Evolutionary conservation across 2,797 vertebrate genomes (phyloP), one percentile per base, ranked within the genome.

Genomic region (Arrhamphus sclerolepis): DNA sequence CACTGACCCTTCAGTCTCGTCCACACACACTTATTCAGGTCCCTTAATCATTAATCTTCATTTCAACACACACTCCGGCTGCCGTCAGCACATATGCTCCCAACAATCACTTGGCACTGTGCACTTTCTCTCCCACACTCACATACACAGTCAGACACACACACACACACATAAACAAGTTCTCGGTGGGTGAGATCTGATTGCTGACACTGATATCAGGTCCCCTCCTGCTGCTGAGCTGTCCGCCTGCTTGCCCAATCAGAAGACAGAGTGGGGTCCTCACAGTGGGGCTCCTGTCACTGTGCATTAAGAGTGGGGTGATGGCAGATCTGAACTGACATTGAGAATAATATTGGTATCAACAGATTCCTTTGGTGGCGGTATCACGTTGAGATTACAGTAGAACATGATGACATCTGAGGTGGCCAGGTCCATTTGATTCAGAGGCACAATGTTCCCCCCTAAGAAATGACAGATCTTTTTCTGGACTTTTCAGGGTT

Each of bases 1-100:
- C 14, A 7, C 67, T 82, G 76, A 80, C 86, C 81, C 75, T 56
- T 54, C 63, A 44, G 50, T 77, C 59, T 75, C 49, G 17, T 79
- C 68, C 79, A 55, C 58, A 56, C 82, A 68, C 72, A 72, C 38
- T 42, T 69, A 66, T 61, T 70, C 52, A 44, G 58, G 61, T 73
- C 74, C 59, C 84, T 78, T 21, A 67, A 87, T 89, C 89, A 91
- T 90, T 91, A 86, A 90, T 91, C 89, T 89, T 91, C 83, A 90
- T 91, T 89, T 91, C 89, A 90, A 85, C 89, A 88, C 89, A 87
- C 87, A 72, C 82, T 89, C 84, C 62, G 71, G 85, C 67, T 66
- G 82, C 89, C 77, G 76, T 91, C 89, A 87, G 80, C 89, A 83
- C 89, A 89, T 88, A 80, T 87, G 86, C 85, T 88, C 87, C 81